These are phyloP conservation scores for Petrocephalus sullivani DNA, from an alignment of 2,797 vertebrate genomes.

Conservation along the genomic window DNA sequence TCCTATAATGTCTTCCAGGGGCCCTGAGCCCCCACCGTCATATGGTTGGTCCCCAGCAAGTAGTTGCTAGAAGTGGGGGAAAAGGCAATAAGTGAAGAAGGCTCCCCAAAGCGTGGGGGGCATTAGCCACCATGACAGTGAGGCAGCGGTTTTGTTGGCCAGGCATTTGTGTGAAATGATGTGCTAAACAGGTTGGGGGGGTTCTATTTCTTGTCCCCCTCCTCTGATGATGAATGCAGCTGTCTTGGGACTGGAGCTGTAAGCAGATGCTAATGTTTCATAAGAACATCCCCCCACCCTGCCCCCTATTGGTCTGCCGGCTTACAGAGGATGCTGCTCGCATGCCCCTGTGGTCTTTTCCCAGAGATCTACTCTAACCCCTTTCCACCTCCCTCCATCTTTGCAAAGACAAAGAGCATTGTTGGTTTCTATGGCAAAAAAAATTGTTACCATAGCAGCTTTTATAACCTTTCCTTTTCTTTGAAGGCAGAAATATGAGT, in stretches of 20 bases:
- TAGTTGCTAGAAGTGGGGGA: slow-evolving; percentile 23
- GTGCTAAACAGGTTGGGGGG: slow-evolving; percentile 64
- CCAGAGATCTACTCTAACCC: neutral
- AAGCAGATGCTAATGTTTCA: slow-evolving; percentile 52
- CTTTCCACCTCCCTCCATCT: neutral
- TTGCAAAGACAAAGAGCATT: neutral
- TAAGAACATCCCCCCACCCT: slow-evolving; percentile 33
- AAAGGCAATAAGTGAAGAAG: slow-evolving; percentile 20
- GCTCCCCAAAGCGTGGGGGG: slow-evolving; percentile 27
- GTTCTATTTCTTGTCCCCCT: slow-evolving; percentile 48
- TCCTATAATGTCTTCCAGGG: slow-evolving; percentile 34
- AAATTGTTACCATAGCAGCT: neutral
- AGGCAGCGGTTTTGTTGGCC: slow-evolving; percentile 56
- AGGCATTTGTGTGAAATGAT: slow-evolving; percentile 63
- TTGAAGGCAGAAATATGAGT: neutral
- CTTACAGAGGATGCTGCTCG: slow-evolving; percentile 3
- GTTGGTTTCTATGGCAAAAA: neutral
- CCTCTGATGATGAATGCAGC: slow-evolving; percentile 64
- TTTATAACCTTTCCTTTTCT: neutral
- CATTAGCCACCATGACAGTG: slow-evolving; percentile 56
- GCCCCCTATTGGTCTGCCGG: neutral
- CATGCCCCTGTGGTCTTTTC: neutral
- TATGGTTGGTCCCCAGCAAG: slow-evolving; percentile 43
- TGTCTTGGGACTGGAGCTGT: slow-evolving; percentile 46
- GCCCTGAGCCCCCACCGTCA: slow-evolving; percentile 19